phyloP scores from a whole-genome alignment of 2,113 vertebrate genomes.

The Lophochroa leadbeateri region DNA sequence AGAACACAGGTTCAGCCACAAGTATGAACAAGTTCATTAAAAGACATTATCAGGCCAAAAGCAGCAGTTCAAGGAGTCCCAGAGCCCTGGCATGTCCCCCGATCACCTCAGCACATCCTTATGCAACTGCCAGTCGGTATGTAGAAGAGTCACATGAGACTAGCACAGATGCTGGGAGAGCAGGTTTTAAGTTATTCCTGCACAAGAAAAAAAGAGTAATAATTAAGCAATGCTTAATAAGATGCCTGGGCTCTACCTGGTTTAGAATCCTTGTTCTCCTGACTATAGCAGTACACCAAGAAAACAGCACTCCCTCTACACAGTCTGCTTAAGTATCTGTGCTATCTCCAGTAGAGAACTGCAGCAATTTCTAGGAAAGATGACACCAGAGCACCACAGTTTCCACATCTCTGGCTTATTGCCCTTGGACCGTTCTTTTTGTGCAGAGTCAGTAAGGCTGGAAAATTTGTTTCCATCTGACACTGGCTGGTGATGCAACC shows the following conservation, averaged over 20 bases:
- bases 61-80: not conserved
- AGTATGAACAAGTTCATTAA: not conserved
- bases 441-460: not conserved
- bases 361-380: conserved; percentile 45
- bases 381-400: conserved; percentile 19
- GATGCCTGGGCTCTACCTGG: not conserved
- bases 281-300: not conserved
- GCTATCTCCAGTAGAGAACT: not conserved
- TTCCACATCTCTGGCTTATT: conserved; percentile 21
- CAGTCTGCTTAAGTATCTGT: not conserved
- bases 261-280: not conserved
- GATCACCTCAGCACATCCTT: not conserved
- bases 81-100: not conserved
- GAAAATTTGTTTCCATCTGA: not conserved
- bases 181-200: conserved; percentile 30
- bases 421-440: not conserved
- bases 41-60: not conserved
- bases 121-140: not conserved
- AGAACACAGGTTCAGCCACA: not conserved
- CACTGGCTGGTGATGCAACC: not conserved
- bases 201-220: not conserved
- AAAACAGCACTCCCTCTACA: not conserved
- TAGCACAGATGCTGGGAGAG: not conserved
- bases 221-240: not conserved
- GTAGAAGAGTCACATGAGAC: conserved; percentile 14